A percentile compares a stretch with the other conserved stretches of the same genome.
These are phyloP conservation scores for Conistra vaccinii DNA, from an alignment of 2,888 invertebrate genomes.

Conservation along the genomic window DNA sequence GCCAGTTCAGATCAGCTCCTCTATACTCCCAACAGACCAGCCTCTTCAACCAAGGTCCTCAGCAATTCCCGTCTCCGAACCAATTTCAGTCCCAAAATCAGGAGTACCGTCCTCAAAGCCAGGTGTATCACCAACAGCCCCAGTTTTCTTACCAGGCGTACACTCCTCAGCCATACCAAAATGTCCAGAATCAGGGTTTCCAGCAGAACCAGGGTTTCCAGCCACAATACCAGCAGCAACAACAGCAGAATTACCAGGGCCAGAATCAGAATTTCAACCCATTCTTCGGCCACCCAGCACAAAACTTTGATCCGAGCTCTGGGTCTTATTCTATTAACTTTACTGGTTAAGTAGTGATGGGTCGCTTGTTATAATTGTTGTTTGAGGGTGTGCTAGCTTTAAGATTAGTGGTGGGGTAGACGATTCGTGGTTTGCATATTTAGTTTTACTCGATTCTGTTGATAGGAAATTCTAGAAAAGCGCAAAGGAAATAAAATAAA, in stretches of 20 bases:
- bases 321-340: conserved; percentile 95
- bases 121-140: conserved; percentile 85
- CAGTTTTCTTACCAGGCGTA: conserved; percentile 85
- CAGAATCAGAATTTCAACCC: conserved; percentile 84
- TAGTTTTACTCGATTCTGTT: background rate
- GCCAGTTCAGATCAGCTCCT: conserved; percentile 69
- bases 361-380: conserved; percentile 18
- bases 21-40: conserved; percentile 75
- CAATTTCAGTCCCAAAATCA: conserved; percentile 79
- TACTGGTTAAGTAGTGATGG: conserved; percentile 86
- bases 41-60: conserved; percentile 80
- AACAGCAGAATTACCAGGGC: conserved; percentile 79
- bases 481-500: no score
- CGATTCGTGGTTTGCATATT: conserved; percentile 21
- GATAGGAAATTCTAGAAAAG: background rate
- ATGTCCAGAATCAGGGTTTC: conserved; percentile 62
- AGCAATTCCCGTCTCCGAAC: conserved; percentile 79
- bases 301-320: conserved; percentile 93
- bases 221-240: conserved; percentile 74
- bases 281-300: conserved; percentile 93
- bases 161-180: conserved; percentile 77
- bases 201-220: conserved; percentile 75
- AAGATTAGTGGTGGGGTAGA: conserved; percentile 41
- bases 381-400: conserved; percentile 41
- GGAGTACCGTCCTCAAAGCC: conserved; percentile 78